Evolutionary conservation across 2,888 invertebrate species (phyloP).

Genomic region (Hyles lineata): DNA sequence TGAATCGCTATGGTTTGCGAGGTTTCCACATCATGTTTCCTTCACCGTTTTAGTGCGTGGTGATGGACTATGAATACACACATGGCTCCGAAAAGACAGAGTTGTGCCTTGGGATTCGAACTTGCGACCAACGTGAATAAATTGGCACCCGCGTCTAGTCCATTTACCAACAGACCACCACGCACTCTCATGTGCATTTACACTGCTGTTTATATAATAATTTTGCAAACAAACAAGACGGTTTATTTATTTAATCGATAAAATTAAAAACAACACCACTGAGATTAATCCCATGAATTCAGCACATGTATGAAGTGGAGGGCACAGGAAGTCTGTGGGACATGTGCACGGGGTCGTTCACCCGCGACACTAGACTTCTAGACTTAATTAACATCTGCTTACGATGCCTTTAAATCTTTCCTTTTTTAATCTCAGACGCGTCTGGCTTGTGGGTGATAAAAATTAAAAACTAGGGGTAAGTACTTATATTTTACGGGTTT

Average conservation of each 20-base stretch:
- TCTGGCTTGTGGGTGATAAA: constrained; percentile 7
- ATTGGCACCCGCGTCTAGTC: no score
- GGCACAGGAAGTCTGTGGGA: constrained; percentile 64
- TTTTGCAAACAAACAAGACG: no score
- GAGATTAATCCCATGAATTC: constrained; percentile 56
- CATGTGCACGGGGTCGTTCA: constrained; percentile 63
- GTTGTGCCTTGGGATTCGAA: no score
- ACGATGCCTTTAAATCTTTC: constrained; percentile 43
- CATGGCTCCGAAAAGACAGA: no score
- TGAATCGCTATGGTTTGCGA: no score
- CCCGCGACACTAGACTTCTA: constrained; percentile 47
- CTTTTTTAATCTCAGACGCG: constrained; percentile 25
- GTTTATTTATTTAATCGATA: background rate
- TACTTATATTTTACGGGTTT: background rate
- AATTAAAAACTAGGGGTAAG: background rate
- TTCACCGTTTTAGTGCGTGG: no score
- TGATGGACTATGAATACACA: no score
- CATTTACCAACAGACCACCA: no score
- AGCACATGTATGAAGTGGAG: constrained; percentile 60
- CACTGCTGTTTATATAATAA: no score
- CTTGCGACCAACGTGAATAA: no score
- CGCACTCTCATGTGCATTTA: no score
- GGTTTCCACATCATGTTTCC: no score
- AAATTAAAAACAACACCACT: background rate
- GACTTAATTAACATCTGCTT: constrained; percentile 47